Base-by-base conservation (phyloP, 2,113 vertebrate species). In the Lophotis ruficrista region DNA sequence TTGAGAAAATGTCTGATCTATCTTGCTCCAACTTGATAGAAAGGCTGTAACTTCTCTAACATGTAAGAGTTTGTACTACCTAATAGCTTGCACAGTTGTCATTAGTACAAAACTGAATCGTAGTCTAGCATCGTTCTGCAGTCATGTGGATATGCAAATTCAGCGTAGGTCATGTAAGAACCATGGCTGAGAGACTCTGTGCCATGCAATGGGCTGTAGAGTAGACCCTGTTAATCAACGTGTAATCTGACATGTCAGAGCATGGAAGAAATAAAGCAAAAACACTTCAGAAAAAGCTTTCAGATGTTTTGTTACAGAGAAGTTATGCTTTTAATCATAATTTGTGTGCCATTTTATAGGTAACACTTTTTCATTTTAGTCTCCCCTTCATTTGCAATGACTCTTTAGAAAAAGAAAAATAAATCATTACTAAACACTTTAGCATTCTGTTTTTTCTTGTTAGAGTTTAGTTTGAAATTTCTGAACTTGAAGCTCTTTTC, bases 401-500 rank as follows among this genome's bases (percentile, higher is more conserved):
- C 7, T 54, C 13, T 12, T 56, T 57, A 82, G 48, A 41, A 70
- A 62, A 66, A 61, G 1, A 53, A 87, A 92, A 80, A 71, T 7
- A 64, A 87, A 93, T 89, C 35, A 76, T 83, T 80, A 50, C 27
- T 85, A 85, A 95, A 84, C 22, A 57, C 28, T 85, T 85, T 11
- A 58, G 9, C 15, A 35, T 90, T 90, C 61, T 83, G 14, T 76
- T 15, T 61, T 89, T 95, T 33, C 73, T 84, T 95, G 48, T 62
- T 71, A 64, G 77, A 38, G 91, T 89, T 91, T 33, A 80, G 41
- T 80, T 50, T 91, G 79, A 83, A 88, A 62, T 85, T 93, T 90
- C 87, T 88, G 66, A 90, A 69, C 61, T 89, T 90, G 70, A 91
- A 93, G 31, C 41, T 89, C 14, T 70, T 91, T 90, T 96, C 50